Evolutionary conservation across 2,797 vertebrate genomes (phyloP).

Genomic region (Pipistrellus pygmaeus): DNA sequence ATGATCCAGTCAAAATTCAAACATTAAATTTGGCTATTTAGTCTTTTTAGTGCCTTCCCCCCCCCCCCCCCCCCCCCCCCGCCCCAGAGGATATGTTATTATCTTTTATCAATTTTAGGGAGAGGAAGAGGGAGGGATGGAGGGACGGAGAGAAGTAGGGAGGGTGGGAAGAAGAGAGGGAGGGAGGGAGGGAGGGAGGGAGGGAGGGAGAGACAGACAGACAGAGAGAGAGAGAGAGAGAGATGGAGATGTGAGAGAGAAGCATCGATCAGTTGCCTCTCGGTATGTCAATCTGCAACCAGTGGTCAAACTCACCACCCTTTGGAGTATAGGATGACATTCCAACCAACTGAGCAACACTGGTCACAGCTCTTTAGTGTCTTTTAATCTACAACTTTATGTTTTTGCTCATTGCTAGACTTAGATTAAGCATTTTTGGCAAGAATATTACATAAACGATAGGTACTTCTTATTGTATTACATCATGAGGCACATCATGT

Average conservation of each 20-base stretch:
- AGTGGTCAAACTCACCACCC: neutral
- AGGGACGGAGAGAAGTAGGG: neutral
- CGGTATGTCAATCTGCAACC: neutral
- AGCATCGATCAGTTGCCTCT: no score
- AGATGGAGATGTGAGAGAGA: no score
- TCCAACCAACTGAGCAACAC: neutral
- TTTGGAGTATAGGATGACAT: neutral
- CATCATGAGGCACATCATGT: neutral
- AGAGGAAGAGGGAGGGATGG: no score
- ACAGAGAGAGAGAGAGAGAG: no score
- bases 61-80: no score
- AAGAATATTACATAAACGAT: neutral
- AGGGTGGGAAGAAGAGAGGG: no score
- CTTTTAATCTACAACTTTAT: neutral
- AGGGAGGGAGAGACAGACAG: no score
- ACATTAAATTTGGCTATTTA: neutral
- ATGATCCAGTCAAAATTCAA: neutral
- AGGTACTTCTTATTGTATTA: neutral
- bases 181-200: no score
- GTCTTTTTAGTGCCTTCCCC: neutral
- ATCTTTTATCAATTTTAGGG: no score
- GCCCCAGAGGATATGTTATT: no score
- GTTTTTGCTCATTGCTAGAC: constrained; percentile 42
- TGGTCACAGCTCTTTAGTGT: neutral
- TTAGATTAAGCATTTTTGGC: constrained; percentile 7